Base-by-base conservation (phyloP, 2,797 vertebrate genomes). In the Toxotes lorentzi region DNA sequence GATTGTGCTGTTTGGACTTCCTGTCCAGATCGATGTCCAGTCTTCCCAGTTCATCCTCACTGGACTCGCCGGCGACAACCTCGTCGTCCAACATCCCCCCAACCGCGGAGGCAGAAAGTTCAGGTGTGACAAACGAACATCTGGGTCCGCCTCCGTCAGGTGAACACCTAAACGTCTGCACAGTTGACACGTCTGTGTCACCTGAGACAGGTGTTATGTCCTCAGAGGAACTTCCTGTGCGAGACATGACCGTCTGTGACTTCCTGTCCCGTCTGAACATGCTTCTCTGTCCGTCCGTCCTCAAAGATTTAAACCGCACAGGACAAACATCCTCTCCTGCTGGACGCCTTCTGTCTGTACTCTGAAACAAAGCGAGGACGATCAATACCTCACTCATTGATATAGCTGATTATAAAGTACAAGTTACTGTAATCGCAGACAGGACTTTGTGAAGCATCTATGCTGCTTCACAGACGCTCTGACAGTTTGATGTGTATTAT, bases 1-100 rank as follows among this genome's bases (percentile, higher is more conserved):
- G 93, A 81, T 99, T 99, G 88, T 97, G 97, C 41, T 96, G 96
- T 21, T 94, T 97, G 2, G 98, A 98, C 68, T 97, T 97, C 10
- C 96, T 95, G 62, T 97, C 96, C 62, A 99, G 87, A 41, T 97
- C 96, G 0, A 96, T 92, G 70, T 99, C 98, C 5, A 99, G 93
- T 66, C 95, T 89, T 16, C 96, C 89, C 69, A 92, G 80, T 34
- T 94, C 92, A 7, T 90, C 95, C 0, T 97, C 96, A 2, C 96
- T 92, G 34, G 92, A 95, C 14, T 96, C 89, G 21, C 93, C 91
- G 38, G 78, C 56, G 86, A 68, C 86, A 5, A 10, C 7, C 8
- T 54, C 62, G 54, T 84, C 69, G 45, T 17, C 54, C 61, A 35
- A 24, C 53, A 92, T 65, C 90, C 87, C 0, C 24, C 41, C 21